These are phyloP conservation scores for Andrena bicolor DNA, from an alignment of 2,888 invertebrate species.

Conservation along the genomic window DNA sequence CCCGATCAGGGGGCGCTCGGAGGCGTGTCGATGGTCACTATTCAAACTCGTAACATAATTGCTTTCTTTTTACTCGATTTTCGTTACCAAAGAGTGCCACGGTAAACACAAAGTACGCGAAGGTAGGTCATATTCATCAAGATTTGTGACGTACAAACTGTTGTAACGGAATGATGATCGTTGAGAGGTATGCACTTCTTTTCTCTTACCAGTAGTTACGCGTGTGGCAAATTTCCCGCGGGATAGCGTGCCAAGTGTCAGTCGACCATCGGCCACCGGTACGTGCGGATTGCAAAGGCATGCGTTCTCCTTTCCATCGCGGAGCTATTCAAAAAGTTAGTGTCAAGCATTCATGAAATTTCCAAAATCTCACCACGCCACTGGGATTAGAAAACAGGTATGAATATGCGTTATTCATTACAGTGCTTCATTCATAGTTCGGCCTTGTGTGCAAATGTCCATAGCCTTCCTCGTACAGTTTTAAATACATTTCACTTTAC, in stretches of 20 bases:
- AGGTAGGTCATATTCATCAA: background rate
- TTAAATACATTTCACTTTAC: background rate
- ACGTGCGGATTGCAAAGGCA: conserved; percentile 31
- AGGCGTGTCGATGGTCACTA: background rate
- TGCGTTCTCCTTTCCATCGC: conserved; percentile 22
- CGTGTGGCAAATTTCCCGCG: conserved; percentile 46
- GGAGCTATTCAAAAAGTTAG: conserved; percentile 46
- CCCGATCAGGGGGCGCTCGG: background rate
- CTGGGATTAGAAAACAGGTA: conserved; percentile 24
- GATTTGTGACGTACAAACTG: background rate
- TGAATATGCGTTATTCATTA: background rate
- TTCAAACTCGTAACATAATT: conserved; percentile 3
- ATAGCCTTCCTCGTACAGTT: background rate
- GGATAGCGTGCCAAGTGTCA: conserved; percentile 42
- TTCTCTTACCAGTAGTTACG: background rate
- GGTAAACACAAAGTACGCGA: background rate
- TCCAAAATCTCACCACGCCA: background rate
- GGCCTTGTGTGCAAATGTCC: background rate
- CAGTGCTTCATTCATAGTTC: background rate
- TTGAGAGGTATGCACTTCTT: background rate
- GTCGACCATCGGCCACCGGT: conserved; percentile 55
- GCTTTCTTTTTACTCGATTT: background rate
- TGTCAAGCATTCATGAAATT: conserved; percentile 27
- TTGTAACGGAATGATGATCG: background rate
- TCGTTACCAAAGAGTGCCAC: background rate